phyloP scores from a whole-genome alignment of 2,113 vertebrate species.

The Varanus komodoensis region DNA sequence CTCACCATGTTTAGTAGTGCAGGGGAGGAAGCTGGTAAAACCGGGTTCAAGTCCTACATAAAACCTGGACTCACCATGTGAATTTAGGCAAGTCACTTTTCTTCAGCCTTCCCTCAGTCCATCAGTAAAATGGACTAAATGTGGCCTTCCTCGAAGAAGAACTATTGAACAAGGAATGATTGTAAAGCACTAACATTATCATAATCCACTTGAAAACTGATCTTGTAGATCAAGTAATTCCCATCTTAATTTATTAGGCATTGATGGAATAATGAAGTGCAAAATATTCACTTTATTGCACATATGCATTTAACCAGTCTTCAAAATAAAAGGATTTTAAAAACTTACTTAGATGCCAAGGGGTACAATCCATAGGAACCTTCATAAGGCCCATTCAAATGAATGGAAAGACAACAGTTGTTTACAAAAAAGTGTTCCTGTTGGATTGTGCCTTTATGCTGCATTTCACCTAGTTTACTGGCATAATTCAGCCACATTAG shows the following conservation, averaged over 20 bases:
- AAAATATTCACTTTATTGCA: conserved; percentile 75
- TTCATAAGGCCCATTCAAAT: neutral
- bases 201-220: conserved; percentile 45
- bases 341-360: conserved; percentile 63
- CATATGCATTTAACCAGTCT: conserved; percentile 63
- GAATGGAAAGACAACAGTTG: neutral
- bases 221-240: conserved; percentile 61
- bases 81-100: conserved; percentile 1
- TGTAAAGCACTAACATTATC: conserved; percentile 26
- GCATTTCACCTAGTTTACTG: conserved; percentile 61
- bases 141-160: conserved; percentile 37
- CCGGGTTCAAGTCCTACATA: neutral
- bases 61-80: neutral
- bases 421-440: neutral
- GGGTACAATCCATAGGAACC: conserved; percentile 16
- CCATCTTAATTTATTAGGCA: conserved; percentile 69
- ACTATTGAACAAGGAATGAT: conserved; percentile 38
- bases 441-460: conserved; percentile 44
- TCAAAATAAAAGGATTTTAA: conserved; percentile 43
- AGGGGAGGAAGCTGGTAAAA: neutral
- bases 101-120: neutral
- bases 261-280: conserved; percentile 73
- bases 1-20: neutral
- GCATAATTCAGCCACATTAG: conserved; percentile 69
- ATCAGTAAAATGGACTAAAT: conserved; percentile 4